Conservation (phyloP, 1,140 invertebrate genomes). For the Nylanderia fulva region DNA sequence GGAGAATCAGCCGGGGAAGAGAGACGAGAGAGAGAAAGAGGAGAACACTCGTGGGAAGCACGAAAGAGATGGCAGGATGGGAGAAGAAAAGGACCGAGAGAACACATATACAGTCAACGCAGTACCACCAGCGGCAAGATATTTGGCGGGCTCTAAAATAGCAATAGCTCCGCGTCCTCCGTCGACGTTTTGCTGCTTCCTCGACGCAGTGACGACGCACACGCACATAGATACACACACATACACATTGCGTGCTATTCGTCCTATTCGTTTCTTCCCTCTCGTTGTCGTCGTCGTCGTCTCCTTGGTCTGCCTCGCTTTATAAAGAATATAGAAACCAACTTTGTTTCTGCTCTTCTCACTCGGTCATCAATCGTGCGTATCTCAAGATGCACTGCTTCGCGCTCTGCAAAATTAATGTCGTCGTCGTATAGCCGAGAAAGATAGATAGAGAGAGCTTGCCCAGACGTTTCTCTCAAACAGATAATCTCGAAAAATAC, state of each 20-base stretch:
- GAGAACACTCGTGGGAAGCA: slow-evolving; percentile 13
- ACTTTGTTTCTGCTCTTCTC: slow-evolving; percentile 24
- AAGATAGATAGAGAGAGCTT: neutral
- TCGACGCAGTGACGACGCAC: slow-evolving; percentile 23
- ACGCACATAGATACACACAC: slow-evolving; percentile 5
- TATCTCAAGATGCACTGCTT: slow-evolving; percentile 64
- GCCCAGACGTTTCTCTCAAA: slow-evolving; percentile 42
- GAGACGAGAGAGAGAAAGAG: neutral
- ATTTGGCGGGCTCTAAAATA: slow-evolving; percentile 77
- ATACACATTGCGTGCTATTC: neutral
- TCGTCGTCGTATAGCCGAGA: slow-evolving; percentile 23
- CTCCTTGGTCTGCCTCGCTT: slow-evolving; percentile 10
- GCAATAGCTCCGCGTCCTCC: slow-evolving; percentile 69
- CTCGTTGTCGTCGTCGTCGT: slow-evolving; percentile 11
- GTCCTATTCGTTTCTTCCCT: slow-evolving; percentile 24
- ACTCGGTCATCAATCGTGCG: slow-evolving; percentile 65
- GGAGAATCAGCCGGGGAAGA: slow-evolving; percentile 29
- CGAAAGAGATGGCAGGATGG: slow-evolving; percentile 33
- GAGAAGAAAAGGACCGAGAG: slow-evolving; percentile 63
- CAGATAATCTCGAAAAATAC: slow-evolving; percentile 61
- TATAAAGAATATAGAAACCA: neutral
- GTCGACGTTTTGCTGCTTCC: slow-evolving; percentile 45
- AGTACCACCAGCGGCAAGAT: slow-evolving; percentile 59
- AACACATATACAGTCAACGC: slow-evolving; percentile 41
- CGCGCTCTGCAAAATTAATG: slow-evolving; percentile 57